phyloP scores from a whole-genome alignment of 2,888 invertebrate species.

The Matsumyia berberina region DNA sequence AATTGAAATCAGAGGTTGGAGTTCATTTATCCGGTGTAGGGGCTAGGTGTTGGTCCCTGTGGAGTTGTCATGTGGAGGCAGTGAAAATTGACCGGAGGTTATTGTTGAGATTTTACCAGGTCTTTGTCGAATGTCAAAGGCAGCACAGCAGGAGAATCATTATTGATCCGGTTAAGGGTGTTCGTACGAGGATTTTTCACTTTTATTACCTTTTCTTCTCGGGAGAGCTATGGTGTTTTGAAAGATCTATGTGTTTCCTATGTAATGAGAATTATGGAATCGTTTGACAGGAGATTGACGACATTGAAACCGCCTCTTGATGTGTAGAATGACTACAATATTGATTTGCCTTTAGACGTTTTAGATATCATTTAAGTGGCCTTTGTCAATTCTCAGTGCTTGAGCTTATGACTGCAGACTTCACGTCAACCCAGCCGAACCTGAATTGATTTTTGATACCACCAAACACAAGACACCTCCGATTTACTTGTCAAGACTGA shows the following conservation, averaged over 20 bases:
- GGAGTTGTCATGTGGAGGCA: neutral
- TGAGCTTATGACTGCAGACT: no score
- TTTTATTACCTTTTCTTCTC: neutral
- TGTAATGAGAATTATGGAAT: neutral
- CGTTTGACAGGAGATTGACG: no score
- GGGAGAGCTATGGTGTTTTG: neutral
- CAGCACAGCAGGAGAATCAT: neutral
- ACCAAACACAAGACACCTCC: no score
- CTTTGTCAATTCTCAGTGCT: no score
- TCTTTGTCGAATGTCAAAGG: neutral
- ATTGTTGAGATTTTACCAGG: conserved; percentile 10
- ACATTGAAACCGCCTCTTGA: no score
- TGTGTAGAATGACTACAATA: no score
- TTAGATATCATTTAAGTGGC: no score
- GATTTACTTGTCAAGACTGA: no score
- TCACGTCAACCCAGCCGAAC: no score
- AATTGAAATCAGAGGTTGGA: conserved; percentile 50
- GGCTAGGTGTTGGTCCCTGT: neutral
- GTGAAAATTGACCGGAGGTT: neutral
- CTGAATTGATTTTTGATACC: no score
- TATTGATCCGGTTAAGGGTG: neutral
- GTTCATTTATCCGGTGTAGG: conserved; percentile 39
- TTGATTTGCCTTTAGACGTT: no score
- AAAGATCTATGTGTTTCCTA: neutral
- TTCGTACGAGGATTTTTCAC: neutral